Percentiles rank a stretch among this genome's conserved stretches.
phyloP scores from a whole-genome alignment of 1,140 invertebrate genomes.

The Portunus trituberculatus region DNA sequence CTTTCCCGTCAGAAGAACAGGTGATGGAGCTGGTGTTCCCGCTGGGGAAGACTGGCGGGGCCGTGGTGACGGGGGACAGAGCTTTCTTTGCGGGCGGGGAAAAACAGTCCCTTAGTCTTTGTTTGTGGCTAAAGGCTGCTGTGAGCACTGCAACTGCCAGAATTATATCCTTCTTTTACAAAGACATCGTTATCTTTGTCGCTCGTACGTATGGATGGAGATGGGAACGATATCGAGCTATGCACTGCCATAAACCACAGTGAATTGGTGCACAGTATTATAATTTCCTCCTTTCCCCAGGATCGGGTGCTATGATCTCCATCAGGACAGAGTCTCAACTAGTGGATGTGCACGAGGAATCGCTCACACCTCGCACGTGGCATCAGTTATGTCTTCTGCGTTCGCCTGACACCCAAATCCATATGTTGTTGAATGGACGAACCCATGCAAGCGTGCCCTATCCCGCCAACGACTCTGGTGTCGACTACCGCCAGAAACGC shows the following conservation, averaged over 20 bases:
- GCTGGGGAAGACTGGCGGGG: constrained; percentile 30
- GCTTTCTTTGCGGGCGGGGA: background rate
- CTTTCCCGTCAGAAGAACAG: background rate
- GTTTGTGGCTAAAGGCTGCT: constrained; percentile 54
- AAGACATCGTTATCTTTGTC: constrained; percentile 14
- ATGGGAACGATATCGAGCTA: background rate
- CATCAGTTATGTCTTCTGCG: constrained; percentile 58
- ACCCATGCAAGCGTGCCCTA: constrained; percentile 25
- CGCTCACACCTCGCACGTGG: constrained; percentile 47
- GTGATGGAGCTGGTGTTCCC: constrained; percentile 57
- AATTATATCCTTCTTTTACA: constrained; percentile 43
- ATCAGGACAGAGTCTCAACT: constrained; percentile 41
- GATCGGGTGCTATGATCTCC: constrained; percentile 55
- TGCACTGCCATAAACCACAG: background rate
- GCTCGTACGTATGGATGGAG: background rate
- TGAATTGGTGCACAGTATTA: background rate
- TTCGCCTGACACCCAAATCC: background rate
- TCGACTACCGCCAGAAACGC: background rate
- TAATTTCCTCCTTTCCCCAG: background rate
- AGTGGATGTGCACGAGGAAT: constrained; percentile 27
- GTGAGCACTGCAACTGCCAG: constrained; percentile 47
- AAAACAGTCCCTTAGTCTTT: constrained; percentile 38
- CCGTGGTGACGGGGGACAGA: background rate
- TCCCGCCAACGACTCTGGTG: background rate
- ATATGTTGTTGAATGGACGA: constrained; percentile 40